Conservation (phyloP, 2,113 vertebrate species). For the Tapirus terrestris region DNA sequence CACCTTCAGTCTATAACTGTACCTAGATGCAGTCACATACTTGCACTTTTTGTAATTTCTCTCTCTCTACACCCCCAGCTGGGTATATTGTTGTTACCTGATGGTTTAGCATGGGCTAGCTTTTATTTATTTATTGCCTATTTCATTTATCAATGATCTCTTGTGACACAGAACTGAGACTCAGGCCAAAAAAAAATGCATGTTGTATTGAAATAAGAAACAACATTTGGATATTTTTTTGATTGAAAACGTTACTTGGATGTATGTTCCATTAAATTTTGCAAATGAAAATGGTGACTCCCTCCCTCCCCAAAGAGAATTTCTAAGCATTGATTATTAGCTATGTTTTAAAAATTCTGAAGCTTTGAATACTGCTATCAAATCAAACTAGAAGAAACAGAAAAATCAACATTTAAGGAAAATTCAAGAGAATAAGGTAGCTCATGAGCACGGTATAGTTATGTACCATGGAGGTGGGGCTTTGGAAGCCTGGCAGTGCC, state of each 20-base stretch:
- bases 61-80: not conserved
- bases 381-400: not conserved
- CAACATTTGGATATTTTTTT: not conserved
- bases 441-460: not conserved
- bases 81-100: not conserved
- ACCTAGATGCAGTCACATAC: not conserved
- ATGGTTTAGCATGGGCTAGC: not conserved
- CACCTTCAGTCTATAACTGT: not conserved
- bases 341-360: not conserved
- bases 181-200: not conserved
- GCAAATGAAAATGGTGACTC: conserved; percentile 1
- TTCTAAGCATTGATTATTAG: not conserved
- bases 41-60: not conserved
- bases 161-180: not conserved
- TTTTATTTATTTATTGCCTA: not conserved
- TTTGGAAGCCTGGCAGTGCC: not conserved
- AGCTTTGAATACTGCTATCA: not conserved
- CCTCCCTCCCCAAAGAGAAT: not conserved
- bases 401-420: not conserved
- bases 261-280: conserved; percentile 12
- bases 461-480: not conserved
- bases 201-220: not conserved
- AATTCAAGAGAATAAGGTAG: not conserved
- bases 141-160: not conserved
- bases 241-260: not conserved